Base-by-base conservation (phyloP, 2,113 vertebrate genomes). In the Cettia cetti region DNA sequence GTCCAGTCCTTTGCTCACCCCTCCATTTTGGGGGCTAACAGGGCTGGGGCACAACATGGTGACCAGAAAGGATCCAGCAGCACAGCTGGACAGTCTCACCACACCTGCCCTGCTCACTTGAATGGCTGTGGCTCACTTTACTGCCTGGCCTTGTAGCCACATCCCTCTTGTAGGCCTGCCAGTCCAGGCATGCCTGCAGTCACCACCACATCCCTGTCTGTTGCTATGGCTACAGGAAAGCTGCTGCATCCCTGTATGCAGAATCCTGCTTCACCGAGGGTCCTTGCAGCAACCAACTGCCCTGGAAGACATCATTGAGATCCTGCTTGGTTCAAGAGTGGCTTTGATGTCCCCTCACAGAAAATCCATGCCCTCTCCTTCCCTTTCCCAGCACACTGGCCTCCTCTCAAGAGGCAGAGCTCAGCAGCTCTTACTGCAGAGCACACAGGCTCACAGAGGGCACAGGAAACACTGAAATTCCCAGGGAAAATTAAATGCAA, bases 41-140 rank as follows among this genome's bases (percentile, higher is more conserved):
- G 1, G 20, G 20, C 6, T 6, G 10, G 27, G 42, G 10, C 21
- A 56, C 0, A 0, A 4, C 4, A 3, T 1, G 0, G 19, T 3
- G 9, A 15, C 35, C 71, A 35, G 23, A 40, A 50, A 15, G 4
- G 4, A 49, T 11, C 28, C 2, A 2, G 35, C 50, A 22, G 45
- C 15, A 8, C 19, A 23, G 64, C 27, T 9, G 2, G 30, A 35
- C 52, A 5, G 3, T 21, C 24, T 26, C 16, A 54, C 31, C 8
- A 0, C 0, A 1, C 10, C 80, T 39, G 33, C 19, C 70, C 1
- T 1, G 35, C 15, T 64, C 45, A 35, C 44, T 63, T 37, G 37
- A 37, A 61, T 4, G 30, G n/a, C 49, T 30, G 0, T 0, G 40
- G 33, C 30, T 33, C 11, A 35, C 35, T 4, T 11, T 52, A 39